Base-by-base conservation (phyloP, 2,797 vertebrate genomes). In the Chloroceryle inda region DNA sequence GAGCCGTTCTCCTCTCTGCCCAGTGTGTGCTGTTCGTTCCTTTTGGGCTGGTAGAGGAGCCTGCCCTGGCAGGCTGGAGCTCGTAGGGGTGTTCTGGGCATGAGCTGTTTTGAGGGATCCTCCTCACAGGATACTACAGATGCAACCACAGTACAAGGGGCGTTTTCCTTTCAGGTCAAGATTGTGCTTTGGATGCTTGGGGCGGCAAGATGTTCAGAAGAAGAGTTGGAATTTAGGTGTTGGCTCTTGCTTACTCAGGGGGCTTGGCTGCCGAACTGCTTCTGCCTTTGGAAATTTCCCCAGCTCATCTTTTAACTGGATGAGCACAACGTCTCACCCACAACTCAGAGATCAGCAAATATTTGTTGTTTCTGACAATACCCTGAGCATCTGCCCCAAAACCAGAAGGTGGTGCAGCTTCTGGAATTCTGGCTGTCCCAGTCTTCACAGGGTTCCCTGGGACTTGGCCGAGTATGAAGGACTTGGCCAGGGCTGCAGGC, bases 11-110 rank as follows among this genome's bases (percentile, higher is more conserved):
- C 45, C 62, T 33, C 52, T 27, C 35, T 69, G 67, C 66, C 33
- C 2, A 0, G 1, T 1, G 0, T 1, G 20, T 45, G 55, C 47
- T 33, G 37, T 10, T 45, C 2, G 4, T 8, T 27, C 5, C 0
- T 1, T 4, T 11, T 31, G 50, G 69, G 77, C 29, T 61, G 82
- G 23, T 66, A 45, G 76, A 56, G 88, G 80, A 79, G 76, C 84
- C 53, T 83, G 77, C 90, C 86, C 86, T 24, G 26, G 62, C 83
- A 76, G 91, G 77, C 92, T 95, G 88, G n/a, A 53, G 27, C 85
- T 55, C 22, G 31, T 38, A 53, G 22, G 40, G 0, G 47, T 44
- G 44, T 9, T 80, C 19, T 63, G 85, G 80, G 20, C 61, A 27
- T 29, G 42, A 13, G 5, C 27, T 86, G 12, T 33, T 61, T 20